Base-by-base conservation (phyloP, 2,888 invertebrate species). In the Brachypalpus laphriformis region DNA sequence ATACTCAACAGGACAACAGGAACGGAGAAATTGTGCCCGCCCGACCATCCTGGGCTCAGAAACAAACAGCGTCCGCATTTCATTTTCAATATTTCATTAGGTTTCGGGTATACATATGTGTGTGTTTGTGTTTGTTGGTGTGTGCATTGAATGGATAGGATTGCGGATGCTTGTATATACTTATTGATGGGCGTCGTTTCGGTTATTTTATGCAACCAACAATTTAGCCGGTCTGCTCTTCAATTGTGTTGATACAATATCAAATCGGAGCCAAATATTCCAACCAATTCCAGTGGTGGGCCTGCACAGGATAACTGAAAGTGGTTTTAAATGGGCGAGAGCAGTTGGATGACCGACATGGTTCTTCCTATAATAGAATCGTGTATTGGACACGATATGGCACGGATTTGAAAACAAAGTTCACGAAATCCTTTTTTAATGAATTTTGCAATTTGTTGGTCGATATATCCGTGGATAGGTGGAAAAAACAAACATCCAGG, bases 81-180 rank as follows among this genome's bases (percentile, higher is more conserved):
- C 40, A 63, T 54, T 54, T 63, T 74, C 74, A 74, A 74, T 74
- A 74, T 63, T 63, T 63, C 51, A 74, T 74, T 63, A 74, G 74
- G 22, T 16, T 14, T 8, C n/a, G n/a, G n/a, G n/a, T n/a, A n/a
- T n/a, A n/a, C n/a, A n/a, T n/a, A n/a, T n/a, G n/a, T n/a, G n/a
- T n/a, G 70, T 28, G 16, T 49, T 25, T 49, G 20, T 51, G 11
- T 25, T 34, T 47, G 25, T 31, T 18, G 6, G 42, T 20, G 28
- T 5, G 9, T 8, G 20, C 11, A 22, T 14, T 8, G n/a, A n/a
- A 2, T 25, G 18, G 9, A 18, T 16, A 16, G 34, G 22, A 66
- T 28, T 7, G 1, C 14, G 22, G 8, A 37, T 18, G 28, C 22
- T 40, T 63, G 45, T 63, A 18, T 16, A 31, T 31, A 25, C 20